Conservation (phyloP, 2,888 invertebrate genomes). For the Lordiphosa fenestrarum region DNA sequence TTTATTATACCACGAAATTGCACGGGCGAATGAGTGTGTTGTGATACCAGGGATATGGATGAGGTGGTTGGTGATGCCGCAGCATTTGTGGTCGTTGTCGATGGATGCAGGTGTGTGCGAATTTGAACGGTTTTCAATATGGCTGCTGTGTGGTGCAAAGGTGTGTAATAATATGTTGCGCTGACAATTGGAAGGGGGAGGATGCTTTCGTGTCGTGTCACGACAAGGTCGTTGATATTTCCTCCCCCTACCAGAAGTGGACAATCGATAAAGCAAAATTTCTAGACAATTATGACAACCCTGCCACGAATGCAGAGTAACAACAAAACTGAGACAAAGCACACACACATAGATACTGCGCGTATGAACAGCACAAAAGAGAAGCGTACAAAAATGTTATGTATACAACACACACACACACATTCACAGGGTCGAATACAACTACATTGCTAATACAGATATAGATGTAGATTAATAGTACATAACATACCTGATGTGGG, state of each 20-base stretch:
- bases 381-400: constrained; percentile 53
- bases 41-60: constrained; percentile 36
- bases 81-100: constrained; percentile 39
- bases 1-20: constrained; percentile 59
- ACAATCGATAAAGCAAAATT: not conserved
- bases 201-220: no score
- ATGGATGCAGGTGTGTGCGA: constrained; percentile 49
- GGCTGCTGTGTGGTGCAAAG: constrained; percentile 37
- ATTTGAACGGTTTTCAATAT: constrained; percentile 60
- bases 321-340: constrained; percentile 56
- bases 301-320: constrained; percentile 62
- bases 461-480: constrained; percentile 30
- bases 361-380: constrained; percentile 46
- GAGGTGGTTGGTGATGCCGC: constrained; percentile 39
- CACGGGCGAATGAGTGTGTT: constrained; percentile 44
- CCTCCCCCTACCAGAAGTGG: no score
- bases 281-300: constrained; percentile 43
- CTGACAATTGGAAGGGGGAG: constrained; percentile 3
- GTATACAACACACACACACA: constrained; percentile 35
- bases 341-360: constrained; percentile 38
- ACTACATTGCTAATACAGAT: constrained; percentile 22
- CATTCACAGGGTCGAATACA: constrained; percentile 45
- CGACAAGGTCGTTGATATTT: no score
- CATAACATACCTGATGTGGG: constrained; percentile 68
- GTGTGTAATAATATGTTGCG: constrained; percentile 26